Evolutionary conservation across 2,888 invertebrate species (phyloP), one percentile per base, ranked within the genome.

Genomic region (Idaea dimidiata): DNA sequence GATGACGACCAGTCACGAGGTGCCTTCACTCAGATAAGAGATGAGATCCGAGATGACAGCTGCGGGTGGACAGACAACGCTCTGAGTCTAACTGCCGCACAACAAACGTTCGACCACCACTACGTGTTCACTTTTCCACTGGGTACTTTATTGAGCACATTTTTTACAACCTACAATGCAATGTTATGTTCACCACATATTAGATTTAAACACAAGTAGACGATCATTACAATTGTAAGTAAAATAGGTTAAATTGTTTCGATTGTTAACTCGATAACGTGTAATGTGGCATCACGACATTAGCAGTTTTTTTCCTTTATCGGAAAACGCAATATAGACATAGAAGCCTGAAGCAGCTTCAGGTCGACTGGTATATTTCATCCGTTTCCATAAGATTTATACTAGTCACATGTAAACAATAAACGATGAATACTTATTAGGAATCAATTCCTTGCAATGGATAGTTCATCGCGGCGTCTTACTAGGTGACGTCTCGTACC

Each of bases 371-470:
- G 69, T 79, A 72, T 70, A 72, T 72, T 78, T 71, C 69, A 69
- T 73, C 69, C 65, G 69, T 73, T 81, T 74, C 72, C 67, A 66
- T 66, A 64, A 72, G 71, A 77, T 83, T 79, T 84, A 86, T 83
- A 80, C 77, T 69, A 66, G 76, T 80, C 74, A 80, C 78, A 78
- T 81, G 86, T 79, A 79, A 82, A 84, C 78, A 81, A 81, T 82
- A 79, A 76, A 75, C 63, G 64, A 67, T 63, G 62, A 67, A 72
- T 70, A 71, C 62, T 64, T 65, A 65, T 72, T 71, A 74, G 70
- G 64, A 63, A 61, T 62, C 60, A 63, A 70, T 74, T 68, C 63
- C 70, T 71, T 66, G 66, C 65, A 71, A 61, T 54, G 43, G 43
- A 43, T 43, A 43, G 43, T 43, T 43, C 43, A 43, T 43, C 58